These are phyloP conservation scores for Panagrolaimus sp. DNA, from an alignment of 1,140 invertebrate species.

Conservation along the genomic window DNA sequence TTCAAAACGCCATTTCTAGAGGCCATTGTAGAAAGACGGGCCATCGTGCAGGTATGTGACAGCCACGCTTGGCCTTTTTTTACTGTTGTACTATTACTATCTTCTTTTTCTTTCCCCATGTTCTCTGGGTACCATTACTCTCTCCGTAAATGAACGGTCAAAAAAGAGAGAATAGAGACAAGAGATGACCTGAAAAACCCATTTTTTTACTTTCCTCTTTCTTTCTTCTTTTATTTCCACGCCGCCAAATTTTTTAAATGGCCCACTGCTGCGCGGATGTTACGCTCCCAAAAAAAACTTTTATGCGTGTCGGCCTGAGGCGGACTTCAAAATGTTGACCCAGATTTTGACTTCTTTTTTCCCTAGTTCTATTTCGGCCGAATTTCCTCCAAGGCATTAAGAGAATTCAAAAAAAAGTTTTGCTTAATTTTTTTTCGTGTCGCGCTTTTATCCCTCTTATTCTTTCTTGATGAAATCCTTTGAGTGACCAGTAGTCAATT, in stretches of 20 bases:
- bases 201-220: neutral
- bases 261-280: too few species aligned
- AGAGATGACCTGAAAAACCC: too few species aligned
- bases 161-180: too few species aligned
- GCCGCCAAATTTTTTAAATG: neutral
- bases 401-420: neutral
- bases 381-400: too few species aligned
- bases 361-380: too few species aligned
- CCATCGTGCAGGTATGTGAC: neutral
- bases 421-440: neutral
- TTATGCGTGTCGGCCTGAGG: neutral
- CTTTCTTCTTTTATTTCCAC: conserved; percentile 12
- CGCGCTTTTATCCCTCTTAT: neutral
- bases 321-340: too few species aligned
- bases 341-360: too few species aligned
- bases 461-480: neutral
- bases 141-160: neutral
- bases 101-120: neutral
- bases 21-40: neutral
- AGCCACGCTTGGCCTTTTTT: conserved; percentile 4
- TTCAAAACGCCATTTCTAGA: too few species aligned
- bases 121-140: neutral
- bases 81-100: too few species aligned
- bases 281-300: neutral
- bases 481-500: too few species aligned